These are phyloP conservation scores for Anolis sagrei DNA, from an alignment of 2,113 vertebrate species.

Conservation along the genomic window DNA sequence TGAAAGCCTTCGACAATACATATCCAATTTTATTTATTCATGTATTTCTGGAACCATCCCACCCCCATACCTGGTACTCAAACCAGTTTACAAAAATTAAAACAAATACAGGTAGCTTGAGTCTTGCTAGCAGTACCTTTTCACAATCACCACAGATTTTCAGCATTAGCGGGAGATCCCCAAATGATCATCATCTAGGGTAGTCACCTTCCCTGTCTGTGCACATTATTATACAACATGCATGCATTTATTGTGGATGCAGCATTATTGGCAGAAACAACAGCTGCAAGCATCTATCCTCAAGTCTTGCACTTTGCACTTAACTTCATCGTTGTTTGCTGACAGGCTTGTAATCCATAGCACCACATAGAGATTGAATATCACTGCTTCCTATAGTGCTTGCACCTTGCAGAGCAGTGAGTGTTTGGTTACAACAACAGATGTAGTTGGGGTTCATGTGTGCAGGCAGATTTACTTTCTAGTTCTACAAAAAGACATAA, in stretches of 20 bases:
- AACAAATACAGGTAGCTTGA: neutral
- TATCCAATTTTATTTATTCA: no score
- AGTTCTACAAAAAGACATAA: no score
- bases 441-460: slow-evolving; percentile 46
- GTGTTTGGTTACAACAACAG: slow-evolving; percentile 39
- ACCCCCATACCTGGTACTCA: no score
- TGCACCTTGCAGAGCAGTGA: slow-evolving; percentile 48
- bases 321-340: slow-evolving; percentile 56
- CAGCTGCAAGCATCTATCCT: slow-evolving; percentile 56
- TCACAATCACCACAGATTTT: neutral
- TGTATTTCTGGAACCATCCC: no score
- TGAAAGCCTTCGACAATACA: no score
- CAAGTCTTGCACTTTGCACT: slow-evolving; percentile 45
- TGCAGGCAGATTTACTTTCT: slow-evolving; percentile 35
- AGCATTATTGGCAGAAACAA: slow-evolving; percentile 12
- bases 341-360: slow-evolving; percentile 42
- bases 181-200: neutral
- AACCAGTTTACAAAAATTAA: no score
- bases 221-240: neutral
- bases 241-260: slow-evolving; percentile 19
- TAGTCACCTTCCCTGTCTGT: neutral
- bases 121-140: neutral
- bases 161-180: neutral
- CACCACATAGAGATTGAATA: slow-evolving; percentile 38
- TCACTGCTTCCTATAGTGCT: slow-evolving; percentile 37